These are phyloP conservation scores for Temnothorax curvispinosus DNA, from an alignment of 1,140 invertebrate species.

Conservation along the genomic window DNA sequence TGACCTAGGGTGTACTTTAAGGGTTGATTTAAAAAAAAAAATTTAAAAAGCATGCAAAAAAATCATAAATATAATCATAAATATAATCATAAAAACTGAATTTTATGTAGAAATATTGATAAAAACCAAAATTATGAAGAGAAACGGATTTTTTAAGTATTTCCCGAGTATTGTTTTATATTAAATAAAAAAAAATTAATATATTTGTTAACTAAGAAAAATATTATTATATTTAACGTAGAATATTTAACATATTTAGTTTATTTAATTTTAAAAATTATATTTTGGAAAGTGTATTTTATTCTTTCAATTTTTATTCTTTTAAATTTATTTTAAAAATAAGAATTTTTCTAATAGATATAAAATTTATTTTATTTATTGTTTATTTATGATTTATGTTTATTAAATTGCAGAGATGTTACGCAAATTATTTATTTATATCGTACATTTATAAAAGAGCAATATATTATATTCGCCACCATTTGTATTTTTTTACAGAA, in stretches of 20 bases:
- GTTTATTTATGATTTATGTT: not conserved
- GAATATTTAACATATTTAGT: not conserved
- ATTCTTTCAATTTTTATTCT: not conserved
- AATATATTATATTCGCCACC: too few species aligned
- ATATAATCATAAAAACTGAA: not conserved
- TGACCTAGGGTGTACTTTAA: too few species aligned
- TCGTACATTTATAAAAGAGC: too few species aligned
- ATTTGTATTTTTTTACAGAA: too few species aligned
- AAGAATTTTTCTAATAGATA: not conserved
- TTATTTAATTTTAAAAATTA: not conserved
- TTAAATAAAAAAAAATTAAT: not conserved
- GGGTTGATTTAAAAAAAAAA: not conserved
- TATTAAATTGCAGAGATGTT: too few species aligned
- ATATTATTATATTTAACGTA: not conserved
- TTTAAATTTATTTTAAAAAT: not conserved
- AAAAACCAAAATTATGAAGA: not conserved
- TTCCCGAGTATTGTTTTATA: not conserved
- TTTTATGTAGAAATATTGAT: not conserved
- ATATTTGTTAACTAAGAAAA: not conserved
- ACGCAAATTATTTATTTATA: too few species aligned
- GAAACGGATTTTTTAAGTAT: not conserved
- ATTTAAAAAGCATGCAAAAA: not conserved
- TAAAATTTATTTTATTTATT: not conserved
- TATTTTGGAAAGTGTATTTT: not conserved
- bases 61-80: too few species aligned